Percentiles rank a stretch among this genome's conserved stretches.
phyloP scores from a whole-genome alignment of 2,888 invertebrate species.

The Argyresthia albistria region DNA sequence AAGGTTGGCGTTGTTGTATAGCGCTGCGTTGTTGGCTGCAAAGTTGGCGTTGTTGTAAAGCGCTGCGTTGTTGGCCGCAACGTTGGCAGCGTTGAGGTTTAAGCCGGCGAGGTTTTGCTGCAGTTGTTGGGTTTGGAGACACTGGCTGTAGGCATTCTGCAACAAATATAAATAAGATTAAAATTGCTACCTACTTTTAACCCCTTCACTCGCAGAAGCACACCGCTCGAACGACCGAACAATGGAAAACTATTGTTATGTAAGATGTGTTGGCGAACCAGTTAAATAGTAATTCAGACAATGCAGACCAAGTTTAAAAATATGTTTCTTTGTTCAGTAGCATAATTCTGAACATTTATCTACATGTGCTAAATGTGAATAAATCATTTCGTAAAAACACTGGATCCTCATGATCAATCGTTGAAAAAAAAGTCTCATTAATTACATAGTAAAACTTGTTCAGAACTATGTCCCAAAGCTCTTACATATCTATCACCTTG shows the following conservation, averaged over 20 bases:
- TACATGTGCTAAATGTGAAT: too few species aligned
- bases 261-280: too few species aligned
- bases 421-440: too few species aligned
- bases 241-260: too few species aligned
- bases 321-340: too few species aligned
- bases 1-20: not conserved
- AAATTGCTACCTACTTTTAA: not conserved
- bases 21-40: not conserved
- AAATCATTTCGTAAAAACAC: too few species aligned
- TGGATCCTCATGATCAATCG: too few species aligned
- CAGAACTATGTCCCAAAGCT: not conserved
- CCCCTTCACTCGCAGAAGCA: too few species aligned
- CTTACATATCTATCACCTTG: not conserved
- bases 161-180: not conserved
- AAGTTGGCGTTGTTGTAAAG: not conserved
- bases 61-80: not conserved
- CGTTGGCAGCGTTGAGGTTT: not conserved
- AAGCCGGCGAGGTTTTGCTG: not conserved
- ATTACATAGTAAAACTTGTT: not conserved
- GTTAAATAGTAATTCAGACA: too few species aligned
- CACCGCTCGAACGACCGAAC: too few species aligned
- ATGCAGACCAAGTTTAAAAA: too few species aligned
- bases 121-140: not conserved
- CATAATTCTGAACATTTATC: too few species aligned
- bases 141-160: slow-evolving; percentile 5